phyloP scores from a whole-genome alignment of 2,888 invertebrate species.

The Lochmaea crataegi region DNA sequence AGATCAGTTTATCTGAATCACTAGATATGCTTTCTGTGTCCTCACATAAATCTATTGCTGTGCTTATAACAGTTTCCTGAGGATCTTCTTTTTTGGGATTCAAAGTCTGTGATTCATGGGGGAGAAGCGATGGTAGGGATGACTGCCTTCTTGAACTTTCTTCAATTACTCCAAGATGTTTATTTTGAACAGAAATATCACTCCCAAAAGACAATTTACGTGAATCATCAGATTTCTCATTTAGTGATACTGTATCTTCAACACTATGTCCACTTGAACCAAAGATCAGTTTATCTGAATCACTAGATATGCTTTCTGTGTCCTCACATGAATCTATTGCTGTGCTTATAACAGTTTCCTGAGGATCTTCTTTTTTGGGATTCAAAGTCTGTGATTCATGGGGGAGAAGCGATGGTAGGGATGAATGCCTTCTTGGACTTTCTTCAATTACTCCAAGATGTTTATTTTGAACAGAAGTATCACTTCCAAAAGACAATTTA shows the following conservation, averaged over 20 bases:
- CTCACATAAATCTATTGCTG: background rate
- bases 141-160: no score
- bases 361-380: background rate
- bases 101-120: background rate
- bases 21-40: background rate
- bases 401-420: no score
- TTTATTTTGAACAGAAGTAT: no score
- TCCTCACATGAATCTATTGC: background rate
- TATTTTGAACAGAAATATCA: no score
- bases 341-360: background rate
- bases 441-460: no score
- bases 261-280: background rate
- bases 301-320: background rate
- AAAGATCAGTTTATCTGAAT: background rate
- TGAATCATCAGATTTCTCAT: no score
- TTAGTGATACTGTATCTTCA: background rate
- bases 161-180: no score
- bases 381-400: background rate
- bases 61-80: background rate
- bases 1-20: background rate
- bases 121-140: no score
- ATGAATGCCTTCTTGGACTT: no score
- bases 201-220: no score
- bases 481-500: no score
- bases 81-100: background rate